Percentiles rank a stretch among this genome's conserved stretches.
These are phyloP conservation scores for Arctia plantaginis DNA, from an alignment of 2,888 invertebrate genomes.

Conservation along the genomic window DNA sequence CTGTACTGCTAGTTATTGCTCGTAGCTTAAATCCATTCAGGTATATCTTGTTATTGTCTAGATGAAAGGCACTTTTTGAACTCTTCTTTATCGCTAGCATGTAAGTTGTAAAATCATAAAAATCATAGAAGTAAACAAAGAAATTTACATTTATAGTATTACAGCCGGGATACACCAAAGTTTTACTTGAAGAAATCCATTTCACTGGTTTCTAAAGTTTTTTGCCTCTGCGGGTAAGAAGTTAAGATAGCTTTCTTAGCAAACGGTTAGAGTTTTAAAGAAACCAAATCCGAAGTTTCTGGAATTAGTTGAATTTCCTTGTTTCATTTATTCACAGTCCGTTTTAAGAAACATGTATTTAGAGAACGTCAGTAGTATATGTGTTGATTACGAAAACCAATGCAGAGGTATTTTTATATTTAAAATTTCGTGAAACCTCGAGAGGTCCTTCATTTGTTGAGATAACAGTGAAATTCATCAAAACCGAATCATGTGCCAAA, in stretches of 20 bases:
- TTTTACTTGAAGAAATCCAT: background rate
- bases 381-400: background rate
- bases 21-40: background rate
- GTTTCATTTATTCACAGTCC: background rate
- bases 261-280: background rate
- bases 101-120: background rate
- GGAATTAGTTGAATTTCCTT: background rate
- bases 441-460: no score
- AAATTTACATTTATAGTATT: background rate
- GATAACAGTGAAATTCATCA: no score
- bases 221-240: background rate
- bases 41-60: background rate
- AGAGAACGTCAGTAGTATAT: background rate
- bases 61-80: background rate
- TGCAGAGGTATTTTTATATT: background rate
- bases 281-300: background rate
- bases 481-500: no score
- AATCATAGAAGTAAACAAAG: background rate
- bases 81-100: background rate
- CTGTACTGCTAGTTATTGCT: background rate
- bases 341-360: background rate
- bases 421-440: no score
- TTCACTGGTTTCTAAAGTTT: background rate
- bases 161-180: background rate
- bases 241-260: conserved; percentile 2